Evolutionary conservation across 2,113 vertebrate species (phyloP), one percentile per base, ranked within the genome.

Genomic region (Cyanocitta stelleri): DNA sequence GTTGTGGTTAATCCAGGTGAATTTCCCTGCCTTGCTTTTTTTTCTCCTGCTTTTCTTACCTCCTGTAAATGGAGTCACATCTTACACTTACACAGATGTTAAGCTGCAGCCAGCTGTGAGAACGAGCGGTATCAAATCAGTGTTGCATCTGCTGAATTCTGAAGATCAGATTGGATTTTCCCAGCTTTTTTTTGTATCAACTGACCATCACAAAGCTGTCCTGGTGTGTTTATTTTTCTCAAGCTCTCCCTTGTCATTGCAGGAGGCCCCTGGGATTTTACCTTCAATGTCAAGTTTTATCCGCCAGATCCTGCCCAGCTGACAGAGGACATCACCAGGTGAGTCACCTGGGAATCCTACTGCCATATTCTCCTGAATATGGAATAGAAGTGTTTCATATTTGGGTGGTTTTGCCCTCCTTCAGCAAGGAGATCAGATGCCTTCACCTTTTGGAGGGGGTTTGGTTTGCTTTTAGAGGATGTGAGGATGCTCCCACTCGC

Each of bases 301-400:
- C 99, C 99, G 0, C 99, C 99, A 4, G 99, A 99, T 83, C 99
- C 99, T 10, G 99, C 99, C 14, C 99, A 99, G 93, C 98, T 99
- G 62, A 99, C 99, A 54, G 99, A 99, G 95, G 99, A 99, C 97
- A 99, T 99, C 92, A 99, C 99, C 59, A 99, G 99, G 99, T 99
- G 98, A 97, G 33, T 32, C 39, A 17, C 48, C 58, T 6, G 9
- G 48, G 76, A 39, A 29, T 20, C 41, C 33, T 63, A 22, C 49
- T 37, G 43, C 33, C 29, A 32, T 13, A 20, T 61, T 46, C 46
- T 69, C 29, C 18, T 56, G 35, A 26, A 32, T 43, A 11, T 24
- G 29, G 16, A 46, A 10, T 13, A 22, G 22, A 67, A 23, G 37
- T 51, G n/a, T 35, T 43, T 41, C n/a, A 30, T 39, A 35, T 54